These are phyloP conservation scores for Campaea margaritaria DNA, from an alignment of 2,888 invertebrate genomes.

Conservation along the genomic window DNA sequence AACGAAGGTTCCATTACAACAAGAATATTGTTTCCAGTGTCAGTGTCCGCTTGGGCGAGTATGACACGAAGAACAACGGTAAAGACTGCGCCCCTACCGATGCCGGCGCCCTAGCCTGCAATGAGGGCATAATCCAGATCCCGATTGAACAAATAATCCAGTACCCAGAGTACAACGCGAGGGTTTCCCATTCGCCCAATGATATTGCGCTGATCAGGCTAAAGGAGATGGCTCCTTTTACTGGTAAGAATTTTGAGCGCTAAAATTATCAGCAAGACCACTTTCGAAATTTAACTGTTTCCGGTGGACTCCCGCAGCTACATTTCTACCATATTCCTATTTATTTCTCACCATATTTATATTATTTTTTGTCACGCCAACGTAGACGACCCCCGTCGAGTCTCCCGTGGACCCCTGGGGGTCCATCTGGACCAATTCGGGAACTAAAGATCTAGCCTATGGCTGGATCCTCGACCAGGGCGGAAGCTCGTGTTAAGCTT, in stretches of 20 bases:
- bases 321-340: no score
- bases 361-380: no score
- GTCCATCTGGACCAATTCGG: no score
- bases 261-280: no score
- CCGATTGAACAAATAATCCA: conserved; percentile 66
- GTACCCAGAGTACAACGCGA: conserved; percentile 68
- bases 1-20: not conserved
- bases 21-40: conserved; percentile 39
- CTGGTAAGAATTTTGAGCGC: conserved; percentile 55
- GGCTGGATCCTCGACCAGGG: no score
- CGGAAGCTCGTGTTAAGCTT: no score
- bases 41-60: conserved; percentile 75
- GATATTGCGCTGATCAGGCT: conserved; percentile 81
- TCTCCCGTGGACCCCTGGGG: no score
- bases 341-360: no score
- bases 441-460: no score
- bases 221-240: conserved; percentile 62
- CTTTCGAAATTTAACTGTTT: no score
- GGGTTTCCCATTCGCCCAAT: conserved; percentile 46
- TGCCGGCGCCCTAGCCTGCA: conserved; percentile 68
- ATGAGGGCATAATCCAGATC: conserved; percentile 64
- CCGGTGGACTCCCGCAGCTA: no score
- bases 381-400: no score
- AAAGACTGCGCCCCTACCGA: conserved; percentile 65
- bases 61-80: conserved; percentile 63